A percentile compares a stretch with the other conserved stretches of the same genome.
Evolutionary conservation across 2,797 vertebrate genomes (phyloP).

Genomic region (Acanthurus tractus): DNA sequence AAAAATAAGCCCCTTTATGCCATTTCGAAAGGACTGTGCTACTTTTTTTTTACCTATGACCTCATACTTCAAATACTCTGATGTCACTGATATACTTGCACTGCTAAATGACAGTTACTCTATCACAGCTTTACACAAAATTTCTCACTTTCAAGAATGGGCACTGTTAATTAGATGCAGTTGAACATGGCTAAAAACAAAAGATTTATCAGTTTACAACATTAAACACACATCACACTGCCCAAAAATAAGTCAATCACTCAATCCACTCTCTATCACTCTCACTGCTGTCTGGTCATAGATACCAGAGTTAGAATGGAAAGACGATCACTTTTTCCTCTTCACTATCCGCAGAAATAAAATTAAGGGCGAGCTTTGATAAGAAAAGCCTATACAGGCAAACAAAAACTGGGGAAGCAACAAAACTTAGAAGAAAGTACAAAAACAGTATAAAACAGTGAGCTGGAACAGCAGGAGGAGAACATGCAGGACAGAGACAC

Average conservation of each 20-base stretch:
- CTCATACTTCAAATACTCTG: background rate
- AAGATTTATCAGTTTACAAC: background rate
- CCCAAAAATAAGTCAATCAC: background rate
- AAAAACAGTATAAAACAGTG: no score
- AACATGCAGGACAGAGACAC: no score
- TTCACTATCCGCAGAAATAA: no score
- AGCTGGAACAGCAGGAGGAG: no score
- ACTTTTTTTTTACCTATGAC: background rate
- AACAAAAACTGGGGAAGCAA: no score
- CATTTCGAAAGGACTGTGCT: background rate
- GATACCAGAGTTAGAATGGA: no score
- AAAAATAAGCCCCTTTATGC: background rate
- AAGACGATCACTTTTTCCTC: no score
- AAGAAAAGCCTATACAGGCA: no score
- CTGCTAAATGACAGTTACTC: background rate
- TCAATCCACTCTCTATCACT: background rate
- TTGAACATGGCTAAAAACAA: background rate
- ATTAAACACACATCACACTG: background rate
- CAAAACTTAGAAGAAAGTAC: no score
- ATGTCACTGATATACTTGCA: background rate
- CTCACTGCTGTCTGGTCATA: no score
- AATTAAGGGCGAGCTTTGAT: no score
- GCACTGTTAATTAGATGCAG: background rate
- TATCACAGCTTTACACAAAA: background rate
- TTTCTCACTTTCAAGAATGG: constrained; percentile 1